Evolutionary conservation across 2,797 vertebrate species (phyloP), one percentile per base, ranked within the genome.

Genomic region (Hemitrygon akajei): DNA sequence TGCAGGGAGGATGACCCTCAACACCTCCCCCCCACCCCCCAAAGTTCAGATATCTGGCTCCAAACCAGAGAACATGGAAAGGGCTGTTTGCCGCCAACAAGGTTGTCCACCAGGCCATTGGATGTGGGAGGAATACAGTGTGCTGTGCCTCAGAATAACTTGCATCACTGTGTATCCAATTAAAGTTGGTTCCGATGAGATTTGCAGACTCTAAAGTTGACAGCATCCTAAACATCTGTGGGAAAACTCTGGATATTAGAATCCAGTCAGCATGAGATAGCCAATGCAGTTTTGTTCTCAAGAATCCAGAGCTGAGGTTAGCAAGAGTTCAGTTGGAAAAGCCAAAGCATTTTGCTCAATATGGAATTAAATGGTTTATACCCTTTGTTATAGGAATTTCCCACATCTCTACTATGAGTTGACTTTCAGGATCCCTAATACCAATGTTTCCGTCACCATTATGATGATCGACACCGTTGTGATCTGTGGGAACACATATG

Each of bases 381-480:
- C 60, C 14, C 82, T 94, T 66, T 1, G 94, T 56, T 91, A 18
- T 27, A 97, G 96, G 96, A 95, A 95, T 22, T 97, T 95, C 93
- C 96, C 96, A 0, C 94, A 94, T 40, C 95, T 96, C 22, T 96
- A 96, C 94, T 96, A 96, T 40, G 93, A 96, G 77, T 95, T 97
- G 0, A 40, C 93, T 30, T 96, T 96, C 58, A 95, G 94, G 69
- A 93, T 96, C 94, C 96, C 96, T 25, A 94, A 93, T 91, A 95
- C 95, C 47, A 96, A 96, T 16, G 40, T 95, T 60, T 95, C 96
- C 0, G 7, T 96, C 95, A 95, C 94, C 0, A 82, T 97, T 82
- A 94, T 97, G 94, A 97, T 97, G 96, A 96, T 96, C 16, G 96
- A 97, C 94, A 97, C 96, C 0, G 96, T 96, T 94, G 91, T 95